Conservation (phyloP, 2,888 invertebrate genomes). For the Latrodectus hesperus region DNA sequence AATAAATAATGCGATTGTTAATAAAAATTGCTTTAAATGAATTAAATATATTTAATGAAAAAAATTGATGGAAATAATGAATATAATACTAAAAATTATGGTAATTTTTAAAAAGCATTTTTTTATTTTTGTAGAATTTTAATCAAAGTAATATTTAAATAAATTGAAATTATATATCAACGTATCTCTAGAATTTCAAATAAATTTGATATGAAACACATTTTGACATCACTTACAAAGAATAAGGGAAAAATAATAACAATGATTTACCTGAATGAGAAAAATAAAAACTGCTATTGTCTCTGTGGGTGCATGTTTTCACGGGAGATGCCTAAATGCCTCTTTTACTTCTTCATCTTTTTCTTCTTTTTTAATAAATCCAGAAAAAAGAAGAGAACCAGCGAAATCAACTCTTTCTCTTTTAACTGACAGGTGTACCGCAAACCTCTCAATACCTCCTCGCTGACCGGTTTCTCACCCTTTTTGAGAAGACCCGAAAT, state of each 20-base stretch:
- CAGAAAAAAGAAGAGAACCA: not conserved
- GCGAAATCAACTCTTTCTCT: not conserved
- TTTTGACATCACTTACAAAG: too few species aligned
- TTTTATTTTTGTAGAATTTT: too few species aligned
- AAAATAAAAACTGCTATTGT: not conserved
- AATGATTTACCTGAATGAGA: not conserved
- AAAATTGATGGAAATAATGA: too few species aligned
- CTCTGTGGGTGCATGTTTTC: not conserved
- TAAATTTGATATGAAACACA: too few species aligned
- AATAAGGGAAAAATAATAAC: not conserved
- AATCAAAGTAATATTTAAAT: too few species aligned
- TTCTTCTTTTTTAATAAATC: not conserved
- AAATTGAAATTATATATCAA: too few species aligned
- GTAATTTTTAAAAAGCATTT: too few species aligned
- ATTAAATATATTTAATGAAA: too few species aligned
- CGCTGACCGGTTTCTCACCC: conserved; percentile 27
- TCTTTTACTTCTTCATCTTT: not conserved
- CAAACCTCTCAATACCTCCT: conserved; percentile 5
- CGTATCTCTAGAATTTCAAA: too few species aligned
- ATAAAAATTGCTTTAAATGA: too few species aligned
- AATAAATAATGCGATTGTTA: too few species aligned
- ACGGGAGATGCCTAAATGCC: not conserved
- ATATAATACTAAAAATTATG: too few species aligned
- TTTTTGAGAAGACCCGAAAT: conserved; percentile 22
- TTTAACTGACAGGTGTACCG: not conserved